These are phyloP conservation scores for Malurus elegans DNA, from an alignment of 2,113 vertebrate genomes.

Conservation along the genomic window DNA sequence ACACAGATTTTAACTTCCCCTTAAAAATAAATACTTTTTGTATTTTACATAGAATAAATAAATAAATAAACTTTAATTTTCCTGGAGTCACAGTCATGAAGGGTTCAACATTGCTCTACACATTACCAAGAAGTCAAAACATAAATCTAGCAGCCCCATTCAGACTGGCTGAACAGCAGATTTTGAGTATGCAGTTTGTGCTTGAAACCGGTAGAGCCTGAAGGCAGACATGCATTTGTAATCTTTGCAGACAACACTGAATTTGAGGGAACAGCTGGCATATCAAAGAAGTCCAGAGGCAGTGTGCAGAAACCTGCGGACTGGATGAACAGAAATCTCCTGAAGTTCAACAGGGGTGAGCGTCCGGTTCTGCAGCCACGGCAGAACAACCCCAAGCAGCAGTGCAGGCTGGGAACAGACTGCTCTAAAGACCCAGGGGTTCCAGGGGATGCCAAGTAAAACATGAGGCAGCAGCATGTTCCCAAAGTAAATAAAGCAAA, in stretches of 20 bases:
- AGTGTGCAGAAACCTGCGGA: not conserved
- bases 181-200: not conserved
- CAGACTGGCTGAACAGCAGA: not conserved
- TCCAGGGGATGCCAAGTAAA: constrained; percentile 10
- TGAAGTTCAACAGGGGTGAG: not conserved
- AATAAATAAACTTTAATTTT: not conserved
- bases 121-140: not conserved
- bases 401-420: not conserved
- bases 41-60: not conserved
- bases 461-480: not conserved
- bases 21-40: not conserved
- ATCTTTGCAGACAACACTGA: not conserved
- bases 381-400: not conserved
- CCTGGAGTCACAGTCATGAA: not conserved
- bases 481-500: constrained; percentile 22
- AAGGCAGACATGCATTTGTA: not conserved
- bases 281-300: not conserved
- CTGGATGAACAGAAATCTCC: not conserved
- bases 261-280: not conserved
- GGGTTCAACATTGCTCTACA: not conserved
- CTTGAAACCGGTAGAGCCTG: not conserved
- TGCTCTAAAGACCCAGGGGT: not conserved
- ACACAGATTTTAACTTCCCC: not conserved
- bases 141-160: not conserved
- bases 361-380: not conserved